Conservation (phyloP, 2,113 vertebrate genomes). For the Strigops habroptila region DNA sequence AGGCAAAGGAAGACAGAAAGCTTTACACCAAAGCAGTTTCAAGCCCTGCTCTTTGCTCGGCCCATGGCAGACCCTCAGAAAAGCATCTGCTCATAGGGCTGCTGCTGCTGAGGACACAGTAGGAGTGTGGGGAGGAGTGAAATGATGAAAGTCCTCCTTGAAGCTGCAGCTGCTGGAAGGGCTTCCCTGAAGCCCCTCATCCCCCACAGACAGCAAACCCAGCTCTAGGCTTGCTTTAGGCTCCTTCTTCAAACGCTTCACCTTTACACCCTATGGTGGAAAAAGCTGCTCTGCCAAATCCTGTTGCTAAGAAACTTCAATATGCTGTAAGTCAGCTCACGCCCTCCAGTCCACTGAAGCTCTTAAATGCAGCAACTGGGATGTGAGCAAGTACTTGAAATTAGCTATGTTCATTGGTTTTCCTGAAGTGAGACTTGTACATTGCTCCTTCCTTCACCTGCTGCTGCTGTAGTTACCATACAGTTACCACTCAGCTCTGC, state of each 20-base stretch:
- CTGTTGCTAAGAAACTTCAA: background rate
- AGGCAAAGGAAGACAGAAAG: background rate
- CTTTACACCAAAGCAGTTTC: background rate
- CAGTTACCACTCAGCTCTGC: background rate
- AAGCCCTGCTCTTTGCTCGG: background rate
- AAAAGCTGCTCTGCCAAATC: background rate
- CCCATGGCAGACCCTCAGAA: background rate
- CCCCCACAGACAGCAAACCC: background rate
- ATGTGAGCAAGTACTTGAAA: background rate
- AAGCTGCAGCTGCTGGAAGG: background rate
- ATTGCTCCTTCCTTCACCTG: background rate
- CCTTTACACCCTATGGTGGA: background rate
- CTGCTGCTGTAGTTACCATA: background rate
- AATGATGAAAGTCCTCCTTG: background rate
- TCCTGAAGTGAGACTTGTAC: background rate
- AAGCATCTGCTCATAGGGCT: background rate
- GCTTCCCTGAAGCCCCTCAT: background rate
- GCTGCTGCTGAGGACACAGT: background rate
- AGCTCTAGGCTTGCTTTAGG: background rate
- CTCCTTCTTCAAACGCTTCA: background rate
- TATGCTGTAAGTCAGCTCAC: background rate
- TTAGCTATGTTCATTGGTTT: background rate
- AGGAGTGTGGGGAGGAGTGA: background rate
- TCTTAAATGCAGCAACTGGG: background rate
- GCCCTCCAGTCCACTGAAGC: background rate